Conservation (phyloP, 2,797 vertebrate genomes). For the Xiphorhynchus erythropygius region DNA sequence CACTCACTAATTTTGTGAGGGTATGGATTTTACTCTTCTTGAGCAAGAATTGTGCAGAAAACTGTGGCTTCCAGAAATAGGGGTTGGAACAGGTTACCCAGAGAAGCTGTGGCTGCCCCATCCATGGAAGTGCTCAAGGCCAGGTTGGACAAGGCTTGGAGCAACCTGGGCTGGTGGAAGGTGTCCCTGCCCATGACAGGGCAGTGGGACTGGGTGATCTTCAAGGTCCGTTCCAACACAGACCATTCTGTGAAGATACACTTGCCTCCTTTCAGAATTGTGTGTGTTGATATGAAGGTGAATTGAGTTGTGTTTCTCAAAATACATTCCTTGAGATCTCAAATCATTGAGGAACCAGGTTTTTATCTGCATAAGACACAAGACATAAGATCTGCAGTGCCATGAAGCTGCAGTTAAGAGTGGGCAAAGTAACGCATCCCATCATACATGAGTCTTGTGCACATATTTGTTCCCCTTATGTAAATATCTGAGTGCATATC, state of each 20-base stretch:
- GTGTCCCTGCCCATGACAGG: fast-evolving
- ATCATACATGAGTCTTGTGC: not conserved
- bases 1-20: not conserved
- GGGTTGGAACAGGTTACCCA: not conserved
- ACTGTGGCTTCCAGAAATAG: not conserved
- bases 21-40: not conserved
- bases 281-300: not conserved
- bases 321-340: not conserved
- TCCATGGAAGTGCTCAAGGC: not conserved
- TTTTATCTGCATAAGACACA: not conserved
- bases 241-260: not conserved
- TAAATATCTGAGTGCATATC: not conserved
- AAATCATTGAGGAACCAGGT: not conserved
- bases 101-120: not conserved
- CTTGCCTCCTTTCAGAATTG: not conserved
- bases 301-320: not conserved
- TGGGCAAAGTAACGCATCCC: not conserved
- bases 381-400: not conserved
- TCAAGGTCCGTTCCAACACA: not conserved
- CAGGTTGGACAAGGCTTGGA: not conserved
- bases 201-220: not conserved
- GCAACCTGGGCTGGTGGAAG: not conserved
- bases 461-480: fast-evolving
- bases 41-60: not conserved
- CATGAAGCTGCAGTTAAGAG: not conserved